Evolutionary conservation across 1,140 invertebrate species (phyloP).

Genomic region (Rhagoletis zephyria): DNA sequence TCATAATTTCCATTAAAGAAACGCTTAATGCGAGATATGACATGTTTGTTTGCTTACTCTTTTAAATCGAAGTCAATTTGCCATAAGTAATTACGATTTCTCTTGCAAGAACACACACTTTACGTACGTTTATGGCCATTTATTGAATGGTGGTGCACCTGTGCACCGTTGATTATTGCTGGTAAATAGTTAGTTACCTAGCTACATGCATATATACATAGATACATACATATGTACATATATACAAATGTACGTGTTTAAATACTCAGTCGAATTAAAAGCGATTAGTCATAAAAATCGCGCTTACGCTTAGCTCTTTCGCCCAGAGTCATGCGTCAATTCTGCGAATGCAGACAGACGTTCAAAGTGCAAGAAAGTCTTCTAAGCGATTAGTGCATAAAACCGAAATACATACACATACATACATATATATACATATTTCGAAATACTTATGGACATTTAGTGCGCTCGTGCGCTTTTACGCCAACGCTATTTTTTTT

Average conservation of each 20-base stretch:
- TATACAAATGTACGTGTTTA: neutral
- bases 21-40: constrained; percentile 24
- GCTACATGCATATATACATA: neutral
- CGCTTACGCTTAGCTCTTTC: constrained; percentile 30
- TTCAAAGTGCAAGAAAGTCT: constrained; percentile 21
- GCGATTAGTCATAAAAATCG: constrained; percentile 34
- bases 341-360: neutral
- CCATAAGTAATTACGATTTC: constrained; percentile 23
- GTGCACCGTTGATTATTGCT: neutral
- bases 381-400: neutral
- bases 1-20: constrained; percentile 27
- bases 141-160: too few species aligned
- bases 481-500: neutral
- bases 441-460: neutral
- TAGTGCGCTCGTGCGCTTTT: neutral
- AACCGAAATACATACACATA: neutral
- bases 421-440: neutral
- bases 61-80: neutral
- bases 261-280: constrained; percentile 8
- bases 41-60: neutral
- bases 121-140: too few species aligned
- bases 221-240: neutral
- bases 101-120: neutral
- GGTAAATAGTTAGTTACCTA: neutral
- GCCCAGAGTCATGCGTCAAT: neutral